A percentile compares a stretch with the other conserved stretches of the same genome.
Evolutionary conservation across 2,113 vertebrate genomes (phyloP).

Genomic region (Haemorhous mexicanus): DNA sequence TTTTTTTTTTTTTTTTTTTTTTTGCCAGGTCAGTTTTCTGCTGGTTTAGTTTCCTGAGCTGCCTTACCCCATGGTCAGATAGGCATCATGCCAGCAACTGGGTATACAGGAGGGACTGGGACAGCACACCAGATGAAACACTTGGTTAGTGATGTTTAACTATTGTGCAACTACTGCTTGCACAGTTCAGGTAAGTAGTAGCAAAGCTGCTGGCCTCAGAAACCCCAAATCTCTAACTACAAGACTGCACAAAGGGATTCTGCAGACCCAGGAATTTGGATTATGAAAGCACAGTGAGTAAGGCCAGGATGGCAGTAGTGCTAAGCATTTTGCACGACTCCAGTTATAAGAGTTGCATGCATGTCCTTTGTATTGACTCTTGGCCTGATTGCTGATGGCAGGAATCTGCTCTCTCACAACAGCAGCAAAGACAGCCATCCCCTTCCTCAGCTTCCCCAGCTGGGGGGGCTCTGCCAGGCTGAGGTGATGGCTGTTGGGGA

Average conservation of each 20-base stretch:
- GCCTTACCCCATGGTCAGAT: neutral
- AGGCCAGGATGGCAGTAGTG: neutral
- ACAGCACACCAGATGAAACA: neutral
- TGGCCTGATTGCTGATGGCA: neutral
- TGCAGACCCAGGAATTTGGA: neutral
- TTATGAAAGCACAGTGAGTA: neutral
- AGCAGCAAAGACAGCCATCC: neutral
- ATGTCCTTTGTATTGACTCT: neutral
- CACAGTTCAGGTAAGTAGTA: neutral
- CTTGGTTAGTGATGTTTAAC: neutral
- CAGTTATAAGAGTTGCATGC: neutral
- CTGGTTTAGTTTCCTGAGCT: neutral
- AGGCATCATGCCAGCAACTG: neutral
- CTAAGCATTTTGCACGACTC: neutral
- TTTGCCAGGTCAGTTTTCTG: constrained; percentile 1
- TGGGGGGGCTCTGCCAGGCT: neutral
- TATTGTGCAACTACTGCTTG: neutral
- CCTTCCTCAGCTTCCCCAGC: neutral
- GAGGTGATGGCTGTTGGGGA: neutral
- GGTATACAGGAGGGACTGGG: neutral
- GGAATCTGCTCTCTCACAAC: neutral
- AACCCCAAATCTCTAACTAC: neutral
- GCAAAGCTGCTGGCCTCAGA: neutral
- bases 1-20: neutral
- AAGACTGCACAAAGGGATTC: neutral